A percentile compares a stretch with the other conserved stretches of the same genome.
phyloP scores from a whole-genome alignment of 2,113 vertebrate species.

The Ictidomys tridecemlineatus region DNA sequence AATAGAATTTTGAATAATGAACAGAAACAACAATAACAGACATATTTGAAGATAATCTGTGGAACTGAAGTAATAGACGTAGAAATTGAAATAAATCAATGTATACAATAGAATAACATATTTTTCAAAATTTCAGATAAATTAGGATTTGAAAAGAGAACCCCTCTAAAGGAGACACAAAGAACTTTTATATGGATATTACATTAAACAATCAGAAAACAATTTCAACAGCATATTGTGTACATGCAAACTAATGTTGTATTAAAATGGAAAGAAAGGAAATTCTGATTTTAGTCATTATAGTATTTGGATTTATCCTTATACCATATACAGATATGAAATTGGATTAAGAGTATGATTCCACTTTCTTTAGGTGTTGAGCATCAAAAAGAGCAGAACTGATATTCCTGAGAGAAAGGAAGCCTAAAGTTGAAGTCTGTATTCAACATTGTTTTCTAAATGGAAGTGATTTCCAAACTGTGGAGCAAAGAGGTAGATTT shows the following conservation, averaged over 20 bases:
- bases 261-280: background rate
- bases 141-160: background rate
- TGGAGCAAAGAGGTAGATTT: background rate
- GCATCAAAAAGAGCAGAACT: background rate
- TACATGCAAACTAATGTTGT: background rate
- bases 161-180: background rate
- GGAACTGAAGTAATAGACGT: background rate
- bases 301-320: background rate
- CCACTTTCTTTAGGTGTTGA: background rate
- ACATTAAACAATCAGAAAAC: background rate
- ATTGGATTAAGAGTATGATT: background rate
- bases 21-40: background rate
- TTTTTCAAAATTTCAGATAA: constrained; percentile 20
- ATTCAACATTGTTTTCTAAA: background rate
- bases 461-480: background rate
- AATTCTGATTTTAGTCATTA: background rate
- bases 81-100: background rate
- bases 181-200: background rate
- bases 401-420: background rate
- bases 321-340: background rate
- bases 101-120: background rate
- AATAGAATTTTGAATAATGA: background rate
- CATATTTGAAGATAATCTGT: constrained; percentile 27
- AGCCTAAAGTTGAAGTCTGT: background rate
- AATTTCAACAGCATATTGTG: background rate